These are phyloP conservation scores for Patella pellucida DNA, from an alignment of 2,888 invertebrate genomes.

Conservation along the genomic window DNA sequence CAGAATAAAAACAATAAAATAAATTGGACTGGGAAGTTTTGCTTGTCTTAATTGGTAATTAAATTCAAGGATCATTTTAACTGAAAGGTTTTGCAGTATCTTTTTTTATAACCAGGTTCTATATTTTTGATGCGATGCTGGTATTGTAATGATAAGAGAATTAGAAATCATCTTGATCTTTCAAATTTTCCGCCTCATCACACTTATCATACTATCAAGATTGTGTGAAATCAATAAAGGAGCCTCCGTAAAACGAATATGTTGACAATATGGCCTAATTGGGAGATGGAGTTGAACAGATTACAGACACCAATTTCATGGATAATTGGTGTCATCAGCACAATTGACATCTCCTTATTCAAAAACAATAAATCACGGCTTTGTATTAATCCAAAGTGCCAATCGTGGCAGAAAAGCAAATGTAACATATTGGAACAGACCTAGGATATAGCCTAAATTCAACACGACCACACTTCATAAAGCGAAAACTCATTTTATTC, in stretches of 20 bases:
- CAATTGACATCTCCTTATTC: conserved; percentile 48
- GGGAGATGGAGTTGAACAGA: conserved; percentile 25
- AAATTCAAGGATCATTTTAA: no score
- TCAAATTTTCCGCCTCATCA: conserved; percentile 11
- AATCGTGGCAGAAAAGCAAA: conserved; percentile 22
- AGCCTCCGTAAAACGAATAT: conserved; percentile 22
- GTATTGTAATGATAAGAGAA: conserved; percentile 6
- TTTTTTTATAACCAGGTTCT: neutral
- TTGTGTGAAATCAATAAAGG: neutral
- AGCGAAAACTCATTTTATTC: conserved; percentile 3
- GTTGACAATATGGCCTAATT: conserved; percentile 29
- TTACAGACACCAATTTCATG: conserved; percentile 24
- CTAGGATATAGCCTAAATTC: conserved; percentile 3
- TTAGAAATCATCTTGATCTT: conserved; percentile 1
- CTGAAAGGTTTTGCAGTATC: no score
- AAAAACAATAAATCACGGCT: conserved; percentile 55
- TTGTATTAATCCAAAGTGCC: conserved; percentile 22
- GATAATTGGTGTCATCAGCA: conserved; percentile 36
- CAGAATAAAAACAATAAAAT: no score
- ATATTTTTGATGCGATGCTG: conserved; percentile 1
- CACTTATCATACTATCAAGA: conserved; percentile 2
- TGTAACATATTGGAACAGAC: conserved; percentile 13
- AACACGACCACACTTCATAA: conserved; percentile 1
- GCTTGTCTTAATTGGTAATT: no score
- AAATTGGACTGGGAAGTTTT: no score